phyloP scores from a whole-genome alignment of 2,113 vertebrate genomes.

The Triplophysa dalaica region DNA sequence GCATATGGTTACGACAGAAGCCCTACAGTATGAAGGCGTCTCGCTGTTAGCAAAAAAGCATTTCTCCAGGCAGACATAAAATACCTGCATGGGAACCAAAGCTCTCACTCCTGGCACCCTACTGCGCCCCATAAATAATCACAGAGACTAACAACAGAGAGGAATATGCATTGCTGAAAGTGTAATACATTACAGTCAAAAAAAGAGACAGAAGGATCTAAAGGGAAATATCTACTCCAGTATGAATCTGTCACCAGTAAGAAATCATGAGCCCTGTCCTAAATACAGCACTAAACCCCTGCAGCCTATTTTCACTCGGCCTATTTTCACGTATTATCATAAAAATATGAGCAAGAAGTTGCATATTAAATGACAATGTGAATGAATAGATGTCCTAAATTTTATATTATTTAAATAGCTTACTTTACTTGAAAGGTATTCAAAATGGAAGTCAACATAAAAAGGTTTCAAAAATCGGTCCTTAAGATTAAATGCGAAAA shows the following conservation, averaged over 20 bases:
- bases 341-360: background rate
- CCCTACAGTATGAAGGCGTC: constrained; percentile 6
- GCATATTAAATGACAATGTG: no score
- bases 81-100: constrained; percentile 20
- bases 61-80: constrained; percentile 17
- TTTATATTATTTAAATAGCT: background rate
- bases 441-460: background rate
- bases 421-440: background rate
- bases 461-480: background rate
- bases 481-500: background rate
- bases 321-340: background rate
- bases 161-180: constrained; percentile 39
- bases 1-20: constrained; percentile 20
- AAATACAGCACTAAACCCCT: background rate
- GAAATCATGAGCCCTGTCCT: background rate
- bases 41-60: constrained; percentile 9
- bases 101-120: constrained; percentile 19
- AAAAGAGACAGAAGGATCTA: constrained; percentile 20
- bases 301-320: no score
- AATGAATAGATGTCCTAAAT: no score
- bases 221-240: constrained; percentile 5
- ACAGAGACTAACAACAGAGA: constrained; percentile 43
- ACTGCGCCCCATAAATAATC: constrained; percentile 45
- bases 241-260: constrained; percentile 9
- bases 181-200: constrained; percentile 19